A percentile compares a stretch with the other conserved stretches of the same genome.
These are phyloP conservation scores for Xylota segnis DNA, from an alignment of 2,888 invertebrate species.

Conservation along the genomic window DNA sequence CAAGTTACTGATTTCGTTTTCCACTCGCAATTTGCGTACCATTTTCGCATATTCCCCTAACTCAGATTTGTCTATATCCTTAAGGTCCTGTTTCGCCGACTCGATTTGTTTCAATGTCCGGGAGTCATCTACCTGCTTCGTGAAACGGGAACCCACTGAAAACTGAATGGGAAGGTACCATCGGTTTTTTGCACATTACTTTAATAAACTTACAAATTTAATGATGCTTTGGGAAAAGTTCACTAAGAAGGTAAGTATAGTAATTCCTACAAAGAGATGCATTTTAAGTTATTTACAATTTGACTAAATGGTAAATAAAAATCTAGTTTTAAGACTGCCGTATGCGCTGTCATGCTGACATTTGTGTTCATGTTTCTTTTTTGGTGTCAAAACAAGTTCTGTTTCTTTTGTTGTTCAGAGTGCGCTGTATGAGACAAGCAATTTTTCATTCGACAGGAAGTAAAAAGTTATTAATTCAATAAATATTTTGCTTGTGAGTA, in stretches of 20 bases:
- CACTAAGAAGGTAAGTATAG: conserved; percentile 78
- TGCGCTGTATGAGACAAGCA: too few relatives aligned
- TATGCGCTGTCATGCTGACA: background rate
- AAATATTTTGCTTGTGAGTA: too few relatives aligned
- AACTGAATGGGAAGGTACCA: conserved; percentile 14
- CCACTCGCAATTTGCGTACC: conserved; percentile 81
- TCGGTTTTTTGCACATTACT: background rate
- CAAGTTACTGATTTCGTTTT: conserved; percentile 79
- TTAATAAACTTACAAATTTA: conserved; percentile 77
- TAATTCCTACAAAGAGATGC: conserved; percentile 78
- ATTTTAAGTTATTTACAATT: conserved; percentile 56
- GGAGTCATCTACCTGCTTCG: conserved; percentile 28
- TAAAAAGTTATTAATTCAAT: too few relatives aligned
- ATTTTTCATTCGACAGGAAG: too few relatives aligned
- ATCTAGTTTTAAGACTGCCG: background rate
- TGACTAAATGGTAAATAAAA: background rate
- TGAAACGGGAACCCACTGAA: conserved; percentile 45
- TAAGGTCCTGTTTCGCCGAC: conserved; percentile 25
- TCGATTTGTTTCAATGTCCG: conserved; percentile 25
- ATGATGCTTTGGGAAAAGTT: conserved; percentile 78
- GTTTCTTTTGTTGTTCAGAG: too few relatives aligned
- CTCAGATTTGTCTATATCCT: conserved; percentile 43
- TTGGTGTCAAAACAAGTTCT: too few relatives aligned
- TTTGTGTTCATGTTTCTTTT: background rate
- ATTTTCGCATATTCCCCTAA: conserved; percentile 80